Evolutionary conservation across 2,888 invertebrate genomes (phyloP).

Genomic region (Stictocephala bisonia): DNA sequence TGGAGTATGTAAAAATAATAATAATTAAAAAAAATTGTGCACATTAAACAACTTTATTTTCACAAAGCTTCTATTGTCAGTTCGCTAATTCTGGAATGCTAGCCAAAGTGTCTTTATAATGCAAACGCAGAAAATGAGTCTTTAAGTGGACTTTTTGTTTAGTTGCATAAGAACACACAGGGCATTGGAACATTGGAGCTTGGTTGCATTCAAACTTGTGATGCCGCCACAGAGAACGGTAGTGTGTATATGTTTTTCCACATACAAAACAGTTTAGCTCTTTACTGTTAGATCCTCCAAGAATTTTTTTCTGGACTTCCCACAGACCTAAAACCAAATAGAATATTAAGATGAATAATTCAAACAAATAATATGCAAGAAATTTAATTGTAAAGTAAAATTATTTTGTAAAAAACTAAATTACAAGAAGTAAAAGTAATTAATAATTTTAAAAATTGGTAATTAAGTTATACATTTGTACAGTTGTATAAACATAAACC

Average conservation of each 20-base stretch:
- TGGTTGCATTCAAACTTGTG: conserved; percentile 65
- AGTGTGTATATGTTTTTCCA: conserved; percentile 62
- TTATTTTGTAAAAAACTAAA: conserved; percentile 6
- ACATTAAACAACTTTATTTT: too few species aligned
- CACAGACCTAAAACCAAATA: conserved; percentile 29
- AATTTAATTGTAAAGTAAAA: not conserved
- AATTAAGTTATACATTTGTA: too few species aligned
- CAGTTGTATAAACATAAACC: too few species aligned
- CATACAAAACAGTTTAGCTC: conserved; percentile 53
- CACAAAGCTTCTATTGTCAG: not conserved
- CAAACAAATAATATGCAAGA: not conserved
- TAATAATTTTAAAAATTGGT: too few species aligned
- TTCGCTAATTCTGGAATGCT: too few species aligned
- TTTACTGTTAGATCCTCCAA: not conserved
- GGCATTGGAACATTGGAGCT: conserved; percentile 66
- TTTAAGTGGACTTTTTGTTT: conserved; percentile 64
- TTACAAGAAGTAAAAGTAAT: not conserved
- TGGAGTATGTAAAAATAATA: too few species aligned
- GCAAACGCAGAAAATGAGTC: conserved; percentile 50
- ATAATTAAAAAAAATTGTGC: too few species aligned
- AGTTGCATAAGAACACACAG: conserved; percentile 63
- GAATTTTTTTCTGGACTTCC: conserved; percentile 20
- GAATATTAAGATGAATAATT: not conserved
- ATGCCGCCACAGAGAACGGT: conserved; percentile 61
- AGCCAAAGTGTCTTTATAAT: too few species aligned